Conservation (phyloP, 2,888 invertebrate genomes). For the Heliconius charithonia region DNA sequence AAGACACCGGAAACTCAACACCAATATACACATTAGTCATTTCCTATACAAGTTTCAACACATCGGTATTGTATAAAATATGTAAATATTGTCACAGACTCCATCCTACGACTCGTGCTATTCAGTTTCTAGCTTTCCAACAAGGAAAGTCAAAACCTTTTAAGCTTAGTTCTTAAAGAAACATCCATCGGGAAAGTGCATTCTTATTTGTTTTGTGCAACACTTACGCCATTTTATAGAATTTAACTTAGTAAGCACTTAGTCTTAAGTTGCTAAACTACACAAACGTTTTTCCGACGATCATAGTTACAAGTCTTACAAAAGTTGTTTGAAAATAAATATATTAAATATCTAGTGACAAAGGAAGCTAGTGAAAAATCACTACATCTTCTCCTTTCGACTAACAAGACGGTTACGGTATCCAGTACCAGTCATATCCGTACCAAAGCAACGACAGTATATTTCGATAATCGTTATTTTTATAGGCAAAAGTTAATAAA, state of each 20-base stretch:
- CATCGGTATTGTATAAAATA: slow-evolving; percentile 45
- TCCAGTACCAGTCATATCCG: too few species aligned
- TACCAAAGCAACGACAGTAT: too few species aligned
- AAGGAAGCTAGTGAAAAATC: not conserved
- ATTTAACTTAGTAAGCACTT: not conserved
- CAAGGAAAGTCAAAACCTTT: slow-evolving; percentile 54
- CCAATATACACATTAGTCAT: slow-evolving; percentile 31
- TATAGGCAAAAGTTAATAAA: not conserved
- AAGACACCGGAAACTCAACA: slow-evolving; percentile 27
- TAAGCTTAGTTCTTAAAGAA: slow-evolving; percentile 39
- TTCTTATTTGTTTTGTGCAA: slow-evolving; percentile 19
- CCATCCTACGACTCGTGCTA: slow-evolving; percentile 52
- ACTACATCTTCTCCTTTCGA: not conserved
- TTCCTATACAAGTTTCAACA: slow-evolving; percentile 41
- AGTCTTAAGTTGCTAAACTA: not conserved
- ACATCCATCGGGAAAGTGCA: slow-evolving; percentile 37
- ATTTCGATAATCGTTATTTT: too few species aligned
- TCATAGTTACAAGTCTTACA: not conserved
- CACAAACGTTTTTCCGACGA: not conserved
- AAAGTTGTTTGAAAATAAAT: not conserved
- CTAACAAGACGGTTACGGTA: not conserved
- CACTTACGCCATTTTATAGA: not conserved
- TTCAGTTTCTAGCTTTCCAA: slow-evolving; percentile 64
- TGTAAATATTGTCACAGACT: slow-evolving; percentile 52
- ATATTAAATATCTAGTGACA: too few species aligned